Evolutionary conservation across 2,888 invertebrate species (phyloP).

Genomic region (Aricia artaxerxes): DNA sequence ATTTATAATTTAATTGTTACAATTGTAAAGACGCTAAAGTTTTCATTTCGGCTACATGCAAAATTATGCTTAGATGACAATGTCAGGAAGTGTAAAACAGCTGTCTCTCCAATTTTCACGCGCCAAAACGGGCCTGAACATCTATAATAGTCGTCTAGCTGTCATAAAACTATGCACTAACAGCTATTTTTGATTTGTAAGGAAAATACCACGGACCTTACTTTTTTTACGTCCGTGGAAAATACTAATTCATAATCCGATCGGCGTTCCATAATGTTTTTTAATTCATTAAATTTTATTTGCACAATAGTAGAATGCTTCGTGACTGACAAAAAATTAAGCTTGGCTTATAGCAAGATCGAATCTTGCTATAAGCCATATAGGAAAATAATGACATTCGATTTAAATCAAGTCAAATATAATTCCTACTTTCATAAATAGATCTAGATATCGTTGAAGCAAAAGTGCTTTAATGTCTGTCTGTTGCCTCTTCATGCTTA

Average conservation of each 20-base stretch:
- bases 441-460: no score
- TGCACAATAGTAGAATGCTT: neutral
- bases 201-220: no score
- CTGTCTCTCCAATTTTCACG: neutral
- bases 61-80: no score
- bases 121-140: neutral
- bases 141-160: neutral
- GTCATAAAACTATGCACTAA: constrained; percentile 18
- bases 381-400: neutral
- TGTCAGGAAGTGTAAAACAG: no score
- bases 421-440: no score
- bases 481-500: no score
- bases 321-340: neutral
- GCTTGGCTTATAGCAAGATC: neutral
- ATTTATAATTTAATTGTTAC: no score
- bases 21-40: no score
- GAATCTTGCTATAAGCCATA: neutral
- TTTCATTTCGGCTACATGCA: no score
- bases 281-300: neutral
- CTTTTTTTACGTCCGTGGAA: no score
- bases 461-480: no score
- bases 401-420: neutral
- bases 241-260: neutral
- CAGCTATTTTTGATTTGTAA: constrained; percentile 1
- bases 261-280: neutral